Evolutionary conservation across 2,888 invertebrate species (phyloP).

Genomic region (Eurytoma adleriae): DNA sequence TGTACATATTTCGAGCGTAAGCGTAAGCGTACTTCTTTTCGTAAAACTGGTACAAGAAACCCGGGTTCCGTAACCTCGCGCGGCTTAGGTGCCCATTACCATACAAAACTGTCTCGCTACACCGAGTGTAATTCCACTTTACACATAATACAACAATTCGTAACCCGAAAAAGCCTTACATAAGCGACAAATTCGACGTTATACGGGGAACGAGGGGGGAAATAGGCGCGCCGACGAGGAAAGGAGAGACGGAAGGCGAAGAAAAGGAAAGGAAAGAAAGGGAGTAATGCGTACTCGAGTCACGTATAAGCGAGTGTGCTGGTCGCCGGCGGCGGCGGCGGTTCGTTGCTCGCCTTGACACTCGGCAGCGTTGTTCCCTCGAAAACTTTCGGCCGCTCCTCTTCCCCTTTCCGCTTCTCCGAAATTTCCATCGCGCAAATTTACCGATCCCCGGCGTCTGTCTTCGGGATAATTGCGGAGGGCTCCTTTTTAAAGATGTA

Average conservation of each 20-base stretch:
- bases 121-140: background rate
- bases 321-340: background rate
- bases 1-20: no score
- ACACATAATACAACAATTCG: conserved; percentile 29
- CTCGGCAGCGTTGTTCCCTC: background rate
- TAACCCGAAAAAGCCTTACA: conserved; percentile 29
- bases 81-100: background rate
- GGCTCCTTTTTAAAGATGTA: no score
- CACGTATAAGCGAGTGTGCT: conserved; percentile 32
- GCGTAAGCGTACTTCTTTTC: no score
- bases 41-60: no score
- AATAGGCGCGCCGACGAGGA: background rate
- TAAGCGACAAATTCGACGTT: conserved; percentile 27
- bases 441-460: no score
- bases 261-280: conserved; percentile 22
- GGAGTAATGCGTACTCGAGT: conserved; percentile 37
- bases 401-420: background rate
- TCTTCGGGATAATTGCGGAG: no score
- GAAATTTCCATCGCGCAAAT: background rate
- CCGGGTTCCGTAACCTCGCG: background rate
- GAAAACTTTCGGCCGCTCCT: background rate
- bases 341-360: conserved; percentile 33
- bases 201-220: background rate
- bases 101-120: background rate
- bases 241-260: conserved; percentile 18